Conservation (phyloP, 2,113 vertebrate species). For the Rhea pennata region DNA sequence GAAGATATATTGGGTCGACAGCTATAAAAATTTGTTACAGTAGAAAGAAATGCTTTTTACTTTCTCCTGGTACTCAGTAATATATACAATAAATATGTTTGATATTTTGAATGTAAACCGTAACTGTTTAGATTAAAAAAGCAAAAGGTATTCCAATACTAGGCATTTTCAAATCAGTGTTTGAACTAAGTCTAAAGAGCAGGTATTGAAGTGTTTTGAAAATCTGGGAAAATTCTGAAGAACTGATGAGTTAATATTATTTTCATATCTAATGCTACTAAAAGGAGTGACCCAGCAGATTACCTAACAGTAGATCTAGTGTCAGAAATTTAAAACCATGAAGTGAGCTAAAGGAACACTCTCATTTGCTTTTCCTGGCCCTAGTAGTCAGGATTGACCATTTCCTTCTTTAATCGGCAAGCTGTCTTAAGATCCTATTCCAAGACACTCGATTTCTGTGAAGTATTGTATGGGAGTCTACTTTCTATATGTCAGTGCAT, state of each 20-base stretch:
- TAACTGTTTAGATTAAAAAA: background rate
- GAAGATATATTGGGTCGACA: background rate
- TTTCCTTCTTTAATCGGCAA: too few species aligned
- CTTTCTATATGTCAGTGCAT: too few species aligned
- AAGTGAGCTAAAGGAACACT: background rate
- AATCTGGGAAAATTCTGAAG: background rate
- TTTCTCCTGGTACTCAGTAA: background rate
- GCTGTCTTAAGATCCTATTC: too few species aligned
- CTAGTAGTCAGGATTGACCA: too few species aligned
- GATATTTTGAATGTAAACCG: background rate
- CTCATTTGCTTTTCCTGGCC: too few species aligned
- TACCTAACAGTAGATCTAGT: background rate
- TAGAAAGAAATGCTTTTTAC: background rate
- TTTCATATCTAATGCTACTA: background rate
- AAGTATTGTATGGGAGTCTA: too few species aligned
- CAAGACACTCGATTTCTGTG: too few species aligned
- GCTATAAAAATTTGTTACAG: background rate
- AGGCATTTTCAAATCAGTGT: background rate
- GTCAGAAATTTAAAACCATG: background rate
- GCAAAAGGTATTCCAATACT: background rate
- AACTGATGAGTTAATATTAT: background rate
- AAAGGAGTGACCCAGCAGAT: background rate
- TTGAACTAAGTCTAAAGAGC: background rate
- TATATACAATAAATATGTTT: background rate
- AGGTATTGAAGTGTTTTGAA: background rate